Evolutionary conservation across 2,797 vertebrate species (phyloP), one percentile per base, ranked within the genome.

Genomic region (Anolis apletophallus): DNA sequence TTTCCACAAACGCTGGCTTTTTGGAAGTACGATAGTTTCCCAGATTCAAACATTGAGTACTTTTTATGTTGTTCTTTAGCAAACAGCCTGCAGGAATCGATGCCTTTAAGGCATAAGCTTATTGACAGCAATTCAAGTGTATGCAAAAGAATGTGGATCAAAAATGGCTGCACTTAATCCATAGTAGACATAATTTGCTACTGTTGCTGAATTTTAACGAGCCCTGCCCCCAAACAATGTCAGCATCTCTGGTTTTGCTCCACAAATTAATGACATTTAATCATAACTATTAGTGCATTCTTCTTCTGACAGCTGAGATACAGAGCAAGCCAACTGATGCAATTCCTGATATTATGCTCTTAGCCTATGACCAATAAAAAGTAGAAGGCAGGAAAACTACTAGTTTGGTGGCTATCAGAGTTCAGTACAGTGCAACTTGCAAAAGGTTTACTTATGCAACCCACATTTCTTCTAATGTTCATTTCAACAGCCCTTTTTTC

Each of bases 81-180:
- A 96, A 94, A 94, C 94, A 91, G 84, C 91, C 81, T 87, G 84
- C 90, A 91, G 89, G 93, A 96, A 95, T 96, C 94, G 94, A 95
- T 95, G 93, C 79, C 91, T 93, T 93, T 94, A 94, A 95, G 95
- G 94, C 40, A 88, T 92, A 94, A 94, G 94, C 91, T 93, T 96
- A 97, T 94, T 95, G 96, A 97, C 94, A 96, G 95, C 94, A 96
- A 96, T 94, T 95, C 93, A 85, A 84, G 88, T 89, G 91, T 85
- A 88, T 87, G 91, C 90, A 91, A 91, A 59, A 92, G 94, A 96
- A 95, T 89, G 93, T 74, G 92, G 93, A 91, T 93, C 91, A 95
- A 94, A 94, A 94, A 94, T 95, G 93, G 92, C 94, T 90, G 90
- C 91, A 90, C 90, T 94, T 95, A 96, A 95, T 96, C 94, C 91